Evolutionary conservation across 2,113 vertebrate species (phyloP).

Genomic region (Colius striatus): DNA sequence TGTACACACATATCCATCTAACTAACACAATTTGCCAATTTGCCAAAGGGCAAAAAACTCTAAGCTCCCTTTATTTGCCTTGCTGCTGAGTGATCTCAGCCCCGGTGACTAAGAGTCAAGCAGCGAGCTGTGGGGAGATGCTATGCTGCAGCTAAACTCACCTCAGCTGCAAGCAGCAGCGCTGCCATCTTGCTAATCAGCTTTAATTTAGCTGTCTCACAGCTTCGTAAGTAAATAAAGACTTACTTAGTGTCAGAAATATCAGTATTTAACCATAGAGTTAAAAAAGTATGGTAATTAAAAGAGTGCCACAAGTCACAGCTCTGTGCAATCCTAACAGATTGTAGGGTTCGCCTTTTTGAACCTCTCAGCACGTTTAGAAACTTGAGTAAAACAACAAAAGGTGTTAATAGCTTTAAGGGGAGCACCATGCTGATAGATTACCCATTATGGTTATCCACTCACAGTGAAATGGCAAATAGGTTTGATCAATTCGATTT

Average conservation of each 20-base stretch:
- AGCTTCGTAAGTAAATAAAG: slow-evolving; percentile 77
- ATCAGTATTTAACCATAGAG: slow-evolving; percentile 46
- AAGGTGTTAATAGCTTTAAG: slow-evolving; percentile 97
- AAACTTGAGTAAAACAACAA: slow-evolving; percentile 88
- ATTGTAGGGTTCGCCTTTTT: slow-evolving; percentile 86
- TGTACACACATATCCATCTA: slow-evolving; percentile 84
- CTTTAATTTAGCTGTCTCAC: slow-evolving; percentile 79
- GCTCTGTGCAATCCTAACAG: slow-evolving; percentile 80
- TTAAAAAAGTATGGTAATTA: slow-evolving; percentile 67
- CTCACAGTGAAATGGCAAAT: slow-evolving; percentile 89
- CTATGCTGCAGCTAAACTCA: slow-evolving; percentile 50
- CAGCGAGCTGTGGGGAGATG: slow-evolving; percentile 8
- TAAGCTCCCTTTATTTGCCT: slow-evolving; percentile 74
- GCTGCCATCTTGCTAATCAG: slow-evolving; percentile 74
- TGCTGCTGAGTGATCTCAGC: slow-evolving; percentile 56
- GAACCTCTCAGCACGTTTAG: slow-evolving; percentile 86
- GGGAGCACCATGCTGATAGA: slow-evolving; percentile 91
- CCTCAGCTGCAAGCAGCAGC: slow-evolving; percentile 59
- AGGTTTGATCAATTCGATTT: slow-evolving; percentile 92
- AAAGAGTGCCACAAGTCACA: slow-evolving; percentile 74
- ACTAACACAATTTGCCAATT: slow-evolving; percentile 90
- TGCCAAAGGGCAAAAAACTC: slow-evolving; percentile 85
- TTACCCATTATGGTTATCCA: slow-evolving; percentile 90
- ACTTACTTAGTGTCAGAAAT: slow-evolving; percentile 71
- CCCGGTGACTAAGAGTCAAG: slow-evolving; percentile 41